Conservation (phyloP, 2,888 invertebrate genomes). For the Apoda limacodes region DNA sequence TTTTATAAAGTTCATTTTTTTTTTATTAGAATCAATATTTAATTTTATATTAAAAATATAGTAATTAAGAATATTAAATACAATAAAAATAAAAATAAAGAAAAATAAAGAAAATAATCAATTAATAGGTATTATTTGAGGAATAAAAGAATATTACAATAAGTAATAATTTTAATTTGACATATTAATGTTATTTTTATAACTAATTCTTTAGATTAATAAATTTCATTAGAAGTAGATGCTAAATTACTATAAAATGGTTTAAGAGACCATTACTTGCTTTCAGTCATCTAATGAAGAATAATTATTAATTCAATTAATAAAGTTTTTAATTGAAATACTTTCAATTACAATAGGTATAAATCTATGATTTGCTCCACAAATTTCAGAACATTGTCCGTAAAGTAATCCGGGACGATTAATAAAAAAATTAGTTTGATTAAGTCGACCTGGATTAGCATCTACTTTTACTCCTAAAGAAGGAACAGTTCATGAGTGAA, state of each 20-base stretch:
- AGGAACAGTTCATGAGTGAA: slow-evolving; percentile 76
- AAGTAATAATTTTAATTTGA: slow-evolving; percentile 74
- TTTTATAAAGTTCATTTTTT: slow-evolving; percentile 28
- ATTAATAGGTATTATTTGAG: slow-evolving; percentile 75
- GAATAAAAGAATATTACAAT: slow-evolving; percentile 73
- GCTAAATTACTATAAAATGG: slow-evolving; percentile 73
- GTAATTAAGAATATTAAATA: slow-evolving; percentile 66
- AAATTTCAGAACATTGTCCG: slow-evolving; percentile 87
- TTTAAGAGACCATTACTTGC: slow-evolving; percentile 79
- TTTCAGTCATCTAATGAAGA: slow-evolving; percentile 75
- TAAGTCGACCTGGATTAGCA: slow-evolving; percentile 74
- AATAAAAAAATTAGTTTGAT: slow-evolving; percentile 72
- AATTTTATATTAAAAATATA: slow-evolving; percentile 42
- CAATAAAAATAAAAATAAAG: too few species aligned
- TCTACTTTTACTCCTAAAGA: slow-evolving; percentile 74
- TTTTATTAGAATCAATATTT: slow-evolving; percentile 29
- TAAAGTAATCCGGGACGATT: slow-evolving; percentile 75
- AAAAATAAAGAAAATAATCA: slow-evolving; percentile 60
- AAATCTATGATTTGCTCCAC: slow-evolving; percentile 83
- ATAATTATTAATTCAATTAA: slow-evolving; percentile 69
- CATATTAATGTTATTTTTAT: slow-evolving; percentile 68
- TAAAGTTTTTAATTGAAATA: slow-evolving; percentile 62
- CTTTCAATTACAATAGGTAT: slow-evolving; percentile 81
- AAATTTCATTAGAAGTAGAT: slow-evolving; percentile 74
- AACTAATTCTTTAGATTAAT: slow-evolving; percentile 72